Conservation (phyloP, 2,113 vertebrate genomes). For the Percina caprodes region DNA sequence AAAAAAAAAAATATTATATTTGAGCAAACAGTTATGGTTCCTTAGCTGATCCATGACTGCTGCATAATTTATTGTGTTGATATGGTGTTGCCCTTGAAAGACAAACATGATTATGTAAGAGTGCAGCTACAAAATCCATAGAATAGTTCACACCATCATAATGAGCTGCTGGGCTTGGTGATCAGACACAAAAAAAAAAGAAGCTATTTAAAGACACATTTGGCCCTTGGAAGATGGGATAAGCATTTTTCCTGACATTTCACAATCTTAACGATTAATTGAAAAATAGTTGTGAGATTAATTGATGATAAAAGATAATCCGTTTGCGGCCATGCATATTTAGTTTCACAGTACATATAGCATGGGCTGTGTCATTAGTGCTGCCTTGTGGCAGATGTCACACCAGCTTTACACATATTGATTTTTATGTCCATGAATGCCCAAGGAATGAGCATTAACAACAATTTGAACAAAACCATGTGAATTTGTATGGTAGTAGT, state of each 20-base stretch:
- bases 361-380: not conserved
- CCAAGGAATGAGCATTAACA: constrained; percentile 26
- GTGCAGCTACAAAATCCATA: constrained; percentile 57
- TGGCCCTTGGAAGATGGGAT: not conserved
- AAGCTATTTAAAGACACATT: not conserved
- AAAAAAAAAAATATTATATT: not conserved
- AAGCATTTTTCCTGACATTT: not conserved
- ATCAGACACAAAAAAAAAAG: not conserved
- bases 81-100: constrained; percentile 55
- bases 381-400: constrained; percentile 12
- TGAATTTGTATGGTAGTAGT: not conserved
- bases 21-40: constrained; percentile 16
- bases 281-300: not conserved
- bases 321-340: not conserved
- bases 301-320: not conserved
- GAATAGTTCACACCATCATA: constrained; percentile 29
- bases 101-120: constrained; percentile 52
- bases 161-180: not conserved
- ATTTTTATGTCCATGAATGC: constrained; percentile 41
- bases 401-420: constrained; percentile 41
- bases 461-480: constrained; percentile 12
- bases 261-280: not conserved
- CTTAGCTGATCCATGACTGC: constrained; percentile 38
- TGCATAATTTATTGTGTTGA: constrained; percentile 62
- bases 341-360: not conserved